phyloP scores from a whole-genome alignment of 2,797 vertebrate genomes.

The Basileuterus tristriatus region DNA sequence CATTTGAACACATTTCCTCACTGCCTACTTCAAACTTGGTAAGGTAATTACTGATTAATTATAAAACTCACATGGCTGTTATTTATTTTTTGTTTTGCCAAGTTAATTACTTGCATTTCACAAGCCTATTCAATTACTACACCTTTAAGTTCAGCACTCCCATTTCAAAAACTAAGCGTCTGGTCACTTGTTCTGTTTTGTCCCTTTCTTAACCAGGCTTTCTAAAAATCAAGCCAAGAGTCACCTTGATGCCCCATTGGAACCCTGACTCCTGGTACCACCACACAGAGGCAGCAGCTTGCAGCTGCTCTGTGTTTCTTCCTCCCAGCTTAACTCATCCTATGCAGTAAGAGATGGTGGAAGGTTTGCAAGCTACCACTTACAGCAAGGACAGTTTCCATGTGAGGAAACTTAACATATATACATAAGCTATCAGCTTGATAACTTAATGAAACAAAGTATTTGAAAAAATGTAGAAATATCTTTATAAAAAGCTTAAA shows the following conservation, averaged over 20 bases:
- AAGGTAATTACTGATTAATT: not conserved
- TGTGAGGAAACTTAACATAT: not conserved
- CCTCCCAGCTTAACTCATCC: not conserved
- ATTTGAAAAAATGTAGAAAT: not conserved
- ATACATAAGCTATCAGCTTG: not conserved
- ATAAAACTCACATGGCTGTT: not conserved
- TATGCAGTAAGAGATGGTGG: not conserved
- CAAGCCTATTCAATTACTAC: not conserved
- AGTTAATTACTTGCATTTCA: not conserved
- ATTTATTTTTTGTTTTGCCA: not conserved
- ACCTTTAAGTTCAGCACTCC: not conserved
- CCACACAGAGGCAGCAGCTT: not conserved
- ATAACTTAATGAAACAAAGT: not conserved
- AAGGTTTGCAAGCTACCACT: not conserved
- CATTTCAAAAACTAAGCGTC: not conserved
- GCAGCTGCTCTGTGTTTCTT: not conserved
- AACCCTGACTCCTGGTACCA: not conserved
- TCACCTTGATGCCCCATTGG: not conserved
- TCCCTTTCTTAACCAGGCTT: not conserved
- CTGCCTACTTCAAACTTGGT: not conserved
- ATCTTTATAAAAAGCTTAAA: not conserved
- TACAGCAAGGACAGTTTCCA: not conserved
- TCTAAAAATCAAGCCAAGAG: not conserved
- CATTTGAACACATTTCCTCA: not conserved
- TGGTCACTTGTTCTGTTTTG: not conserved